These are phyloP conservation scores for Caradrina kadenii DNA, from an alignment of 2,888 invertebrate species.

Conservation along the genomic window DNA sequence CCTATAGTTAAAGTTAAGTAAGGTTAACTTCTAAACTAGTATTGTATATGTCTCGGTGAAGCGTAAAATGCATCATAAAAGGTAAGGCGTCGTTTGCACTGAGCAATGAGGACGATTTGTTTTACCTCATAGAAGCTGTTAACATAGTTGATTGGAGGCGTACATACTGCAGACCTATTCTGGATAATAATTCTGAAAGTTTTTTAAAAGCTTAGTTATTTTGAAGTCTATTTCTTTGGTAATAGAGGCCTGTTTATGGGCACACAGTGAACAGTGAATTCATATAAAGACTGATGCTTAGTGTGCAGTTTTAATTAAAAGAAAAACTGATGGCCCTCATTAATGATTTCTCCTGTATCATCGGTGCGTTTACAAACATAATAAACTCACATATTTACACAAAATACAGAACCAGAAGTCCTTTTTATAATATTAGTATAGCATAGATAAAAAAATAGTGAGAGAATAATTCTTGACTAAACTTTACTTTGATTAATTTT, in stretches of 20 bases:
- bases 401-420: no score
- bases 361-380: no score
- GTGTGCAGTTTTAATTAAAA: no score
- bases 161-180: slow-evolving; percentile 28
- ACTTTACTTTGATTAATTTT: no score
- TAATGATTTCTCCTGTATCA: no score
- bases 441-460: no score
- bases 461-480: no score
- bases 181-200: slow-evolving; percentile 12
- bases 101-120: slow-evolving; percentile 81
- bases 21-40: slow-evolving; percentile 70
- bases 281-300: not conserved
- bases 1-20: slow-evolving; percentile 45
- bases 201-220: slow-evolving; percentile 4
- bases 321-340: no score
- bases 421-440: no score
- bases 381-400: no score
- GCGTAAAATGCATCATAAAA: slow-evolving; percentile 80
- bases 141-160: slow-evolving; percentile 77
- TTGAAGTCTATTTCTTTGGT: not conserved
- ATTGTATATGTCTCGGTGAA: slow-evolving; percentile 69
- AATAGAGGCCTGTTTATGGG: not conserved
- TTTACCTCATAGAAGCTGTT: slow-evolving; percentile 68
- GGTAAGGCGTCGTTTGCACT: slow-evolving; percentile 71
- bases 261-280: not conserved